Evolutionary conservation across 2,888 invertebrate genomes (phyloP).

Genomic region (Synanthedon formicaeformis): DNA sequence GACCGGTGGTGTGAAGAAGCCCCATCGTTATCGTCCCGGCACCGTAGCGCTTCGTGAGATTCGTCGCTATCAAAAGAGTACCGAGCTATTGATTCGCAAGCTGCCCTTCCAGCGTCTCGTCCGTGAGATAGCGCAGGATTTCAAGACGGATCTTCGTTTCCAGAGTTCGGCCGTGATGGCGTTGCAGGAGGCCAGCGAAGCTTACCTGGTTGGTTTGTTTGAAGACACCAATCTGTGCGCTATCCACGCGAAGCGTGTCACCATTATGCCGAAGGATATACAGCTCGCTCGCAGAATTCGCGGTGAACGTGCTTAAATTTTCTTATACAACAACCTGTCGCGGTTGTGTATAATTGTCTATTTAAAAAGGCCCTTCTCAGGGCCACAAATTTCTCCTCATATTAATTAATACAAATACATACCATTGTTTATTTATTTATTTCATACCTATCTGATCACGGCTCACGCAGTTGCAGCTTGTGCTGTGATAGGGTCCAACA

Average conservation of each 20-base stretch:
- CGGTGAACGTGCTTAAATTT: conserved; percentile 38
- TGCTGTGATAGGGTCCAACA: too few species aligned
- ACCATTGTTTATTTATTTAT: too few species aligned
- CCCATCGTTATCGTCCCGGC: conserved; percentile 77
- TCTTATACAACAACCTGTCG: too few species aligned
- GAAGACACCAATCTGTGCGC: conserved; percentile 85
- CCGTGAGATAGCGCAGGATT: conserved; percentile 80
- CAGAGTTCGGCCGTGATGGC: conserved; percentile 79
- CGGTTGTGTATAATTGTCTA: too few species aligned
- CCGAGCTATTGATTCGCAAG: conserved; percentile 78
- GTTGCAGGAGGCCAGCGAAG: conserved; percentile 73
- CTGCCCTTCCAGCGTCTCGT: conserved; percentile 80
- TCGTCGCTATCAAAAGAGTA: conserved; percentile 79
- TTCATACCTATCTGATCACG: too few species aligned
- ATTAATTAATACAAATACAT: too few species aligned
- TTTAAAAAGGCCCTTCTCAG: conserved; percentile 36
- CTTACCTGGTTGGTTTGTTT: conserved; percentile 76
- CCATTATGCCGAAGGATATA: conserved; percentile 55
- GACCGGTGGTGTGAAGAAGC: conserved; percentile 80
- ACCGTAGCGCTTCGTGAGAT: conserved; percentile 79
- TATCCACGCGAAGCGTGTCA: conserved; percentile 73
- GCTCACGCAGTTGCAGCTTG: too few species aligned
- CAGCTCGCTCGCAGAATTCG: conserved; percentile 46
- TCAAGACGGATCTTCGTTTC: conserved; percentile 78
- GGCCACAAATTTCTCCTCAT: conserved; percentile 18